Evolutionary conservation across 2,797 vertebrate species (phyloP).

Genomic region (Lateolabrax maculatus): DNA sequence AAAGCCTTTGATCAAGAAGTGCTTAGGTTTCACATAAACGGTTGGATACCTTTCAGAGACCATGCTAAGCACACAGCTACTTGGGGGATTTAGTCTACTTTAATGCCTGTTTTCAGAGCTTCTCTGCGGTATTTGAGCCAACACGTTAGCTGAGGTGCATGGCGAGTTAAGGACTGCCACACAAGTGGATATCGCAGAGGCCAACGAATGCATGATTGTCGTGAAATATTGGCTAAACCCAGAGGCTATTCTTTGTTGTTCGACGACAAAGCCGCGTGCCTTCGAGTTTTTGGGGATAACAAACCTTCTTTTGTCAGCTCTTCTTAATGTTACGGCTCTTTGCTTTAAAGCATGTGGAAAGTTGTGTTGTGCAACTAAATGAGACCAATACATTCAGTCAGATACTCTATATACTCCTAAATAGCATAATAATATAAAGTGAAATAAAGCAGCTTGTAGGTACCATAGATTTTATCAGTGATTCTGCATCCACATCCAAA

Average conservation of each 20-base stretch:
- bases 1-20: constrained; percentile 85
- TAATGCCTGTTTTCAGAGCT: constrained; percentile 84
- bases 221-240: constrained; percentile 37
- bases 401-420: not conserved
- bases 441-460: not conserved
- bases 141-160: constrained; percentile 73
- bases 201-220: constrained; percentile 25
- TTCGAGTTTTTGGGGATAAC: not conserved
- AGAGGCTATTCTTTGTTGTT: constrained; percentile 20
- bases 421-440: not conserved
- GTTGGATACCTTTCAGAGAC: constrained; percentile 79
- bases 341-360: constrained; percentile 2
- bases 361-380: constrained; percentile 9
- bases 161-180: constrained; percentile 67
- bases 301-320: constrained; percentile 38
- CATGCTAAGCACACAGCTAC: constrained; percentile 75
- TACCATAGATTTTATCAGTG: not conserved
- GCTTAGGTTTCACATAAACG: constrained; percentile 81
- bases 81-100: constrained; percentile 79
- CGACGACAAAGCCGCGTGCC: constrained; percentile 12
- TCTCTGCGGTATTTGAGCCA: constrained; percentile 76
- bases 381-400: constrained; percentile 4
- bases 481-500: not conserved
- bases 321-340: constrained; percentile 23
- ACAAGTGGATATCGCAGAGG: constrained; percentile 68